Percentiles rank a stretch among this genome's conserved stretches.
These are phyloP conservation scores for Perognathus longimembris DNA, from an alignment of 2,113 vertebrate species.

Conservation along the genomic window DNA sequence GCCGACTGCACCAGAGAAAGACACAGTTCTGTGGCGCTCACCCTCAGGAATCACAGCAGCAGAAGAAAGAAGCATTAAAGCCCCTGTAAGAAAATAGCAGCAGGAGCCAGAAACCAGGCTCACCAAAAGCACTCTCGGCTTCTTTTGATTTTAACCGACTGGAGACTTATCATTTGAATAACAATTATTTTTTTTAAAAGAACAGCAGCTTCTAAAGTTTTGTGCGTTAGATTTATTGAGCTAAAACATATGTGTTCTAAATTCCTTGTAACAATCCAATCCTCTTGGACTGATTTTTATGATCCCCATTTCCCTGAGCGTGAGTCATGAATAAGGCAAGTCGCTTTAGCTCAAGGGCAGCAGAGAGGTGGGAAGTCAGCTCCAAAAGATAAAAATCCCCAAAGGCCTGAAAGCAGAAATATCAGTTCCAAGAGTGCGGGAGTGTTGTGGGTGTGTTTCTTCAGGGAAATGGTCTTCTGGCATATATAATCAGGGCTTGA, in stretches of 20 bases:
- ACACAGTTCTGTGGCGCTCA: not conserved
- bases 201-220: not conserved
- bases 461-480: not conserved
- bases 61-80: not conserved
- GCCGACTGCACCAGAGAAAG: not conserved
- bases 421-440: not conserved
- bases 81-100: not conserved
- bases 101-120: not conserved
- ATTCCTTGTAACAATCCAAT: not conserved
- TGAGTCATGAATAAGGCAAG: not conserved
- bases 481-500: not conserved
- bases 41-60: not conserved
- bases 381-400: not conserved
- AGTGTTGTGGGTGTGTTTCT: not conserved
- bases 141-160: not conserved
- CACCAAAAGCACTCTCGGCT: not conserved
- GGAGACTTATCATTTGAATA: not conserved
- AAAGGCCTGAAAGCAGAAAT: not conserved
- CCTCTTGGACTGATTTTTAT: not conserved
- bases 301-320: not conserved
- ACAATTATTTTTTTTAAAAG: not conserved
- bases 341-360: not conserved
- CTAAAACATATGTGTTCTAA: not conserved
- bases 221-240: not conserved
- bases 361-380: not conserved